A percentile compares a stretch with the other conserved stretches of the same genome.
phyloP scores from a whole-genome alignment of 2,797 vertebrate genomes.

The Pogonophryne albipinna region DNA sequence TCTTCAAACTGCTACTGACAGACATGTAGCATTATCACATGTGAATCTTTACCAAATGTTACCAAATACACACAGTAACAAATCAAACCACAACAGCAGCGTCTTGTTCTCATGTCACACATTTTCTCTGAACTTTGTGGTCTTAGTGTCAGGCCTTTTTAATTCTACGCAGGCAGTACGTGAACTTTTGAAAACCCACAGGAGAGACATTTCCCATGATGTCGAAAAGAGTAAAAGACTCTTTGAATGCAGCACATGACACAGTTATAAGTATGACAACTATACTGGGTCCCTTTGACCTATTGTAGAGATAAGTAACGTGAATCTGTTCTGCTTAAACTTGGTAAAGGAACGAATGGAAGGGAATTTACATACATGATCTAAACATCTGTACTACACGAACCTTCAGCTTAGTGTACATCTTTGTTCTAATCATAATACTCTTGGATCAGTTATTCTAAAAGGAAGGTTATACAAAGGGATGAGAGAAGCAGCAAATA shows the following conservation, averaged over 20 bases:
- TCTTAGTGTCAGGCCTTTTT: conserved; percentile 12
- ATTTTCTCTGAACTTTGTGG: background rate
- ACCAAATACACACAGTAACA: background rate
- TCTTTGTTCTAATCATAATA: too few species aligned
- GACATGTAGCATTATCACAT: background rate
- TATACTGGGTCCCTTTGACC: too few species aligned
- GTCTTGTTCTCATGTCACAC: background rate
- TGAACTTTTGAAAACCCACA: conserved; percentile 14
- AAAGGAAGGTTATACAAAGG: too few species aligned
- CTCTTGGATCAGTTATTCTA: too few species aligned
- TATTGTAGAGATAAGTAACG: too few species aligned
- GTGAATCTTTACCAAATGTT: background rate
- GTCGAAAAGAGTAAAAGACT: background rate
- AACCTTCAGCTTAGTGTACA: too few species aligned
- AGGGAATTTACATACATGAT: background rate
- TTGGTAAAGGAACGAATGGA: background rate
- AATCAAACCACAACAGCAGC: background rate
- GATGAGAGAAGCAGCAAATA: too few species aligned
- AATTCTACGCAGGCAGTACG: background rate
- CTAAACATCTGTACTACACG: too few species aligned
- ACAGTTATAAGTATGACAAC: too few species aligned
- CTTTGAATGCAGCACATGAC: conserved; percentile 3
- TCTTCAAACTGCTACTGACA: background rate
- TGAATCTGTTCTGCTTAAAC: background rate
- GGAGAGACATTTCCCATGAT: background rate